These are phyloP conservation scores for Pontoporia blainvillei DNA, from an alignment of 2,113 vertebrate species.

Conservation along the genomic window DNA sequence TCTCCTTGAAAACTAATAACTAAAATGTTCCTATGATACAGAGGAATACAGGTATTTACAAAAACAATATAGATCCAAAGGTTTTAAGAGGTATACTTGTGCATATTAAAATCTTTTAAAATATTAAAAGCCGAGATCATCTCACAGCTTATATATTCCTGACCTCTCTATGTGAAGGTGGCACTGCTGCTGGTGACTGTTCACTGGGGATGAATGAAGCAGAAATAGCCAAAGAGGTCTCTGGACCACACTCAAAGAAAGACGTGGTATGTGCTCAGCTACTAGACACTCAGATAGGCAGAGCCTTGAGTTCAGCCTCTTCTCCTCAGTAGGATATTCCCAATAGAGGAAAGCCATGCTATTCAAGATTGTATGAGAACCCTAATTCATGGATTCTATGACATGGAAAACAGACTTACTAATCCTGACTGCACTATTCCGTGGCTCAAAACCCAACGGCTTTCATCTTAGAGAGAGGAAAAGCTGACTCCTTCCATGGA, in stretches of 20 bases:
- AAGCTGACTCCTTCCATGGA: neutral
- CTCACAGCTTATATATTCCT: neutral
- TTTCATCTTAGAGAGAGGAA: neutral
- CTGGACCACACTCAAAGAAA: neutral
- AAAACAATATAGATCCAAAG: neutral
- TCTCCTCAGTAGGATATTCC: neutral
- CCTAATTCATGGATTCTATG: neutral
- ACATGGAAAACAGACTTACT: neutral
- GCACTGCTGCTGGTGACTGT: neutral
- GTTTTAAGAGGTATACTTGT: neutral
- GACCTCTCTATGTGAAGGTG: neutral
- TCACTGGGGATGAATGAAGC: neutral
- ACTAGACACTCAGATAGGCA: neutral
- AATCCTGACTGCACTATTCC: neutral
- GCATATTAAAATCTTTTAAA: neutral
- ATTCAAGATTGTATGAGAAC: neutral
- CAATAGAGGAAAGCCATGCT: neutral
- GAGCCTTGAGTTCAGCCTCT: neutral
- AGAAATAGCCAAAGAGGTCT: neutral
- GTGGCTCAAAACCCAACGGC: neutral
- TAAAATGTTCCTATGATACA: neutral
- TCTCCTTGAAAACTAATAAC: constrained; percentile 9
- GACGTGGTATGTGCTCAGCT: neutral
- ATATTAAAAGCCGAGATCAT: neutral
- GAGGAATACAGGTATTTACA: neutral